A percentile compares a stretch with the other conserved stretches of the same genome.
Conservation (phyloP, 1,140 invertebrate genomes). For the Drosophila hydei region DNA sequence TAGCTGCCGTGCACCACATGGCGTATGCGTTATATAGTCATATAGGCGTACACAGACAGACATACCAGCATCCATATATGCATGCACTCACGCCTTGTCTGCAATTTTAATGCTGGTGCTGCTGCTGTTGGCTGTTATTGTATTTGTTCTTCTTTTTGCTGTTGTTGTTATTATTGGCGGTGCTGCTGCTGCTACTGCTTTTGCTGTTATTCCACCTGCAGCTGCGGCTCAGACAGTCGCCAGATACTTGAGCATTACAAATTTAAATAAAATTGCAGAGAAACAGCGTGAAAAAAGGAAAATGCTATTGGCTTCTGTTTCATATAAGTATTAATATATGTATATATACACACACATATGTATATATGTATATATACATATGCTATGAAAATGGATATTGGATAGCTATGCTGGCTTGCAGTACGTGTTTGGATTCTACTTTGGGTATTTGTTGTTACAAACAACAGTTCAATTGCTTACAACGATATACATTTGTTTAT, state of each 20-base stretch:
- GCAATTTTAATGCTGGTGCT: constrained; percentile 69
- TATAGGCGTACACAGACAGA: constrained; percentile 12
- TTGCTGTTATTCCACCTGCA: constrained; percentile 64
- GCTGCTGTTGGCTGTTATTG: constrained; percentile 20
- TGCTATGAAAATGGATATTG: constrained; percentile 23
- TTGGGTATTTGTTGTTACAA: constrained; percentile 10
- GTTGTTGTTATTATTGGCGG: constrained; percentile 26
- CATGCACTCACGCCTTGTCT: constrained; percentile 61
- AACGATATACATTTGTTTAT: constrained; percentile 31
- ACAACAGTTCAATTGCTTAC: constrained; percentile 32
- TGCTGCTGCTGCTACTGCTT: not conserved
- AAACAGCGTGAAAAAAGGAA: constrained; percentile 27
- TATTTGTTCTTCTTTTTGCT: constrained; percentile 9
- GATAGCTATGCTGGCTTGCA: not conserved
- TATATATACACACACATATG: no score
- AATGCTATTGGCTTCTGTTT: constrained; percentile 11
- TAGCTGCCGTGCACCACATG: constrained; percentile 56
- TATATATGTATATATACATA: not conserved
- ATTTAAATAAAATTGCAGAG: constrained; percentile 73
- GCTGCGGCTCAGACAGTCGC: constrained; percentile 58
- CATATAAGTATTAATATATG: not conserved
- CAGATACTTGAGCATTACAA: constrained; percentile 78
- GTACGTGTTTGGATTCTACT: constrained; percentile 15
- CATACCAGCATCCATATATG: constrained; percentile 12
- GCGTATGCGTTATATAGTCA: constrained; percentile 70